Evolutionary conservation across 2,113 vertebrate species (phyloP), one percentile per base, ranked within the genome.

Genomic region (Crotalus viridis): DNA sequence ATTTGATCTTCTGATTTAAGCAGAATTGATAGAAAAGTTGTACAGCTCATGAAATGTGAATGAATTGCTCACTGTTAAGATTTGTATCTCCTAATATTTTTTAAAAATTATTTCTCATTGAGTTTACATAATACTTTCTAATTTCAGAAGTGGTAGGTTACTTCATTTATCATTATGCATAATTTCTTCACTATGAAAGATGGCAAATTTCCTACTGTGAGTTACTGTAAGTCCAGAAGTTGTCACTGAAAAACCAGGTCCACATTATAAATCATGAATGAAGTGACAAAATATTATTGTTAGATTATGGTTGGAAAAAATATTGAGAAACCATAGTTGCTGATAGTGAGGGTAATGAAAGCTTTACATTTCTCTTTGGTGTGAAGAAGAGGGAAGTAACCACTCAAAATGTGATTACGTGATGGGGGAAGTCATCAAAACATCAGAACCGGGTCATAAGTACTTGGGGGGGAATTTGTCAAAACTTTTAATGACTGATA

Each of bases 81-180:
- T 69, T n/a, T 69, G 28, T n/a, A 28, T 28, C 10, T 28, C 61
- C 61, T 69, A 69, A n/a, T 69, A n/a, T 74, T 56, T 19, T 19
- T 19, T 6, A 7, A 17, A 33, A 13, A 69, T 33, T 81, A 81
- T 81, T 81, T 81, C 4, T 33, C 26, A 91, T 69, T 69, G 13
- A 33, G 10, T 28, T 0, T 51, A 56, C 33, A 56, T 21, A 9
- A n/a, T 5, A 52, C 17, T 19, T 7, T 5, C 52, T 48, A 43
- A 21, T 56, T 55, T 92, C 51, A 56, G 61, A 64, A 56, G 51
- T n/a, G 9, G n/a, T 88, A 55, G 10, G 33, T 13, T 86, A 94
- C 85, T 89, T 91, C 61, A 55, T 57, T 93, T 93, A 5, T 64
- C 3, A 8, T 1, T 0, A 8, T 0, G 0, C 12, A 28, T 17